Evolutionary conservation across 2,797 vertebrate species (phyloP).

Genomic region (Acipenser ruthenus): DNA sequence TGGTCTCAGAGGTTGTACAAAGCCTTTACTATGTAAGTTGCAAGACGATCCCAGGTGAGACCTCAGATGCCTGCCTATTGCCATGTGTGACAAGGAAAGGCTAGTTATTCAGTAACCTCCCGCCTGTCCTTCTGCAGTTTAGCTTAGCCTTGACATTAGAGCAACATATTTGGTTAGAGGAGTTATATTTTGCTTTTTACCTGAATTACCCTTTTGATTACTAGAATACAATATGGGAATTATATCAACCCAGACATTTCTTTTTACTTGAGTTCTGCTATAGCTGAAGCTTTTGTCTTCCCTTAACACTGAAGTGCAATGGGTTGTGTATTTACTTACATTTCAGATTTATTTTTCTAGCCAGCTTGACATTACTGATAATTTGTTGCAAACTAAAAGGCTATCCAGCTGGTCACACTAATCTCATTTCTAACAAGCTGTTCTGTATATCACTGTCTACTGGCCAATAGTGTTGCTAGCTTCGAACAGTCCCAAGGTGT

Average conservation of each 20-base stretch:
- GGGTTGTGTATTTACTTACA: too few species aligned
- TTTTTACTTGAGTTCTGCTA: not conserved
- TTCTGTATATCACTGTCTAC: too few species aligned
- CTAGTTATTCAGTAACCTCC: slow-evolving; percentile 23
- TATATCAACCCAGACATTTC: not conserved
- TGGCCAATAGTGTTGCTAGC: too few species aligned
- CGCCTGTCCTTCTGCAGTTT: not conserved
- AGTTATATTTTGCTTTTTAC: slow-evolving; percentile 28
- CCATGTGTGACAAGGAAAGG: slow-evolving; percentile 22
- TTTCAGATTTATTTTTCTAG: too few species aligned
- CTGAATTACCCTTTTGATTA: slow-evolving; percentile 5
- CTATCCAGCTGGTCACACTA: too few species aligned
- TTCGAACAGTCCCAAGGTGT: too few species aligned
- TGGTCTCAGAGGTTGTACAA: slow-evolving; percentile 53
- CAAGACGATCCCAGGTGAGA: slow-evolving; percentile 27
- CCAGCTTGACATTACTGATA: too few species aligned
- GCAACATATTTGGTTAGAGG: slow-evolving; percentile 28
- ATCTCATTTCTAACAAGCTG: too few species aligned
- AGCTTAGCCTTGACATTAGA: not conserved
- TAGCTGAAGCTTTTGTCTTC: too few species aligned
- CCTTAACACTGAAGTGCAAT: too few species aligned
- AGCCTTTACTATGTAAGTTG: slow-evolving; percentile 40
- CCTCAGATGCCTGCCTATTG: slow-evolving; percentile 20
- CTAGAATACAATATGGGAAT: not conserved
- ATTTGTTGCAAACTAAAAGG: too few species aligned